A percentile compares a stretch with the other conserved stretches of the same genome.
Evolutionary conservation across 2,888 invertebrate species (phyloP).

Genomic region (Himalopsyche japonica): DNA sequence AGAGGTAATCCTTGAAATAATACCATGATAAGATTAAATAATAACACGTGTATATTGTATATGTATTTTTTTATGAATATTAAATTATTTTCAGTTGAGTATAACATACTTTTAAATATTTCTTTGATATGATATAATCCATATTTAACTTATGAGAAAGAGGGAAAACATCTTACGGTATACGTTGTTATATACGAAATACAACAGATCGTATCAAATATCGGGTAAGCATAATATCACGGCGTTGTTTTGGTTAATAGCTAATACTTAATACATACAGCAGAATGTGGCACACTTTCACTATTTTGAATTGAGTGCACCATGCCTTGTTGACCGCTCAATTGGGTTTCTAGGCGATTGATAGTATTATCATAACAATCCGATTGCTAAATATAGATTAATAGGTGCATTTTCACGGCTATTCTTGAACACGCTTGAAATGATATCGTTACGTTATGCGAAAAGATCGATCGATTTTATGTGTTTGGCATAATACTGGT

Average conservation of each 20-base stretch:
- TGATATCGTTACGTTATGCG: background rate
- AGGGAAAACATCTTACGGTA: too few species aligned
- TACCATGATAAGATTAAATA: too few species aligned
- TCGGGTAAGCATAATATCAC: background rate
- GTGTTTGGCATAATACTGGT: too few species aligned
- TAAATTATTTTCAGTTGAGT: too few species aligned
- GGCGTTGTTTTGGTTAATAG: background rate
- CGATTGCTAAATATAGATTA: background rate
- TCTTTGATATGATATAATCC: too few species aligned
- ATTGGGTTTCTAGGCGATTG: background rate
- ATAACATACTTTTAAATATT: too few species aligned
- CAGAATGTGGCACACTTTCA: background rate
- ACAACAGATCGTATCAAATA: background rate
- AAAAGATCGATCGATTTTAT: too few species aligned
- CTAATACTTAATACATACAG: background rate
- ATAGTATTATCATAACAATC: background rate
- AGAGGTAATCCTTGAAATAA: too few species aligned
- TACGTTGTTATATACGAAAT: too few species aligned
- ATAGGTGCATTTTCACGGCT: background rate
- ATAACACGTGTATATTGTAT: too few species aligned
- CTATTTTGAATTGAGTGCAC: background rate
- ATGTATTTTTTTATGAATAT: too few species aligned
- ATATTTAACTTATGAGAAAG: too few species aligned
- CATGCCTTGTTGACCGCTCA: background rate
- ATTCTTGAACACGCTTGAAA: background rate